Base-by-base conservation (phyloP, 2,113 vertebrate species). In the Pantherophis guttatus region DNA sequence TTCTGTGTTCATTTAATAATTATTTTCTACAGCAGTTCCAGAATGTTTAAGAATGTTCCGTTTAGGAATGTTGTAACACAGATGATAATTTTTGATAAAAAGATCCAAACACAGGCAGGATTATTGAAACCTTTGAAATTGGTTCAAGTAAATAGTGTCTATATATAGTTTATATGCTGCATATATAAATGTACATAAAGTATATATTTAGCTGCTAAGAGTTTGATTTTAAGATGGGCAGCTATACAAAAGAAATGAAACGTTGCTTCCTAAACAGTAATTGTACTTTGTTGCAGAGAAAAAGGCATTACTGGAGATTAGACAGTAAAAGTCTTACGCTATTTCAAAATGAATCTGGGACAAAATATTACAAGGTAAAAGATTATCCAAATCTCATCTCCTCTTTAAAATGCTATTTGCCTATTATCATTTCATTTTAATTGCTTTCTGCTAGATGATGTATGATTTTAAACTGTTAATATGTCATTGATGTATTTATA, bases 301-400 rank as follows among this genome's bases (percentile, higher is more conserved):
- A 99, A 97, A 98, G 99, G 95, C 99, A 99, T 98, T 99, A 99
- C 95, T 99, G 99, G 99, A 98, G 99, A 95, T 97, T 99, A 96
- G 99, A 99, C 97, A 99, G 99, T 98, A 99, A 99, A 97, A 99
- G 98, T 96, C 97, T 99, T 95, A 99, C 98, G 2, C 97, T 99
- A 17, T 99, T 99, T 98, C 99, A 99, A 97, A 99, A 99, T 87
- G 99, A 99, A 97, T 99, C 98, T 59, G 99, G 99, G 97, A 98
- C 99, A 96, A 99, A 99, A 96, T 99, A 99, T 96, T 99, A 99
- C 93, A 99, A 99, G 98, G 98, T 98, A 98, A 97, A 94, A 39
- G 44, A 94, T 70, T 7, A 90, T 53, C 11, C 54, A 24, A 17
- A 75, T 57, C 33, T n/a, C 62, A 11, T 13, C 26, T 91, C 24